Conservation (phyloP, 2,888 invertebrate genomes). For the Acanthoscelides obtectus region DNA sequence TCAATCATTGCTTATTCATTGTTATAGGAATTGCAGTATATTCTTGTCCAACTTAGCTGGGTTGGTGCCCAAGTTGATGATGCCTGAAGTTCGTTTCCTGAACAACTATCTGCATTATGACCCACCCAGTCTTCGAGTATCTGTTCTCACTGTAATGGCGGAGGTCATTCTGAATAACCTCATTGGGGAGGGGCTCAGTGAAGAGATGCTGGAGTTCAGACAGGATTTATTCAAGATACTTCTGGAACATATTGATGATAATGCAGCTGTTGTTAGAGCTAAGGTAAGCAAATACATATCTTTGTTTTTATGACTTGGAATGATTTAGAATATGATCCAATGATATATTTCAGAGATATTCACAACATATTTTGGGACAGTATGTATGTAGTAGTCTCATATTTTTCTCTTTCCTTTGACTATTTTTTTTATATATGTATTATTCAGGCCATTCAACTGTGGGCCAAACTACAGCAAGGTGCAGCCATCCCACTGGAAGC, state of each 20-base stretch:
- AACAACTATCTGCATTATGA: conserved; percentile 39
- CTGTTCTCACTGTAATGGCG: conserved; percentile 77
- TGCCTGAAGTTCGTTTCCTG: conserved; percentile 41
- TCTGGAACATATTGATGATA: conserved; percentile 78
- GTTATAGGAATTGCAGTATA: conserved; percentile 15
- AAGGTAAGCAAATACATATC: conserved; percentile 55
- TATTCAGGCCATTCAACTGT: conserved; percentile 60
- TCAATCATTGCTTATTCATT: too few relatives aligned
- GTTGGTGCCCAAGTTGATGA: conserved; percentile 41
- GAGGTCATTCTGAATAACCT: conserved; percentile 71
- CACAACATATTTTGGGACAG: too few relatives aligned
- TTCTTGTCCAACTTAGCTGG: conserved; percentile 40
- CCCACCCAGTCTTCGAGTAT: conserved; percentile 70
- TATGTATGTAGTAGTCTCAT: background rate
- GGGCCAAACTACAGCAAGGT: conserved; percentile 73
- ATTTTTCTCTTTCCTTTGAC: background rate
- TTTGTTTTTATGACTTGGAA: too few relatives aligned
- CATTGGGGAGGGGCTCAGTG: conserved; percentile 59
- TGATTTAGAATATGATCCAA: too few relatives aligned
- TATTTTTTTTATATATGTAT: background rate
- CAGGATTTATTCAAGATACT: conserved; percentile 78
- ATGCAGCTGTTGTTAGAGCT: conserved; percentile 79
- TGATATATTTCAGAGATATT: too few relatives aligned
- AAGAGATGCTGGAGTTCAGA: conserved; percentile 44
- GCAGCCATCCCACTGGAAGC: conserved; percentile 72